phyloP scores from a whole-genome alignment of 2,113 vertebrate genomes.

The Toxotes jaculatrix region DNA sequence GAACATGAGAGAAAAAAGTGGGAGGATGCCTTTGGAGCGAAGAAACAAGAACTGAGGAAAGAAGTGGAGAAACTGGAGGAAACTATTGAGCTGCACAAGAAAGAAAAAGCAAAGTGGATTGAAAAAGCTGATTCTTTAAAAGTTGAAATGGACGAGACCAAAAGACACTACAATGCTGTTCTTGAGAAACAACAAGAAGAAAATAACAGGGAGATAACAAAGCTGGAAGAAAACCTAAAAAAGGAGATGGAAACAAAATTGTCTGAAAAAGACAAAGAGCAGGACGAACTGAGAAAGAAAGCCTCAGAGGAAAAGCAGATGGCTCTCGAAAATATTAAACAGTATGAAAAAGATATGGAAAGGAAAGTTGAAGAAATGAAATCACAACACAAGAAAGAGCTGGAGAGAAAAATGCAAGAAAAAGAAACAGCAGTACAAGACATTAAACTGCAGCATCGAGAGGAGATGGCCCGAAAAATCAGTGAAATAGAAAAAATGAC shows the following conservation, averaged over 20 bases:
- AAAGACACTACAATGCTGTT: conserved; percentile 25
- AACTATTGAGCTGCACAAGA: conserved; percentile 26
- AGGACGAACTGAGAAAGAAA: conserved; percentile 38
- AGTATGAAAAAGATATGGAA: conserved; percentile 31
- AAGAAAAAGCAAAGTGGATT: conserved; percentile 56
- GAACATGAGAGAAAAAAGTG: conserved; percentile 61
- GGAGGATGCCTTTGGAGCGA: conserved; percentile 11
- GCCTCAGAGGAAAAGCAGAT: conserved; percentile 43
- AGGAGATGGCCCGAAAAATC: conserved; percentile 39
- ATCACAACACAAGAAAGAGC: conserved; percentile 35
- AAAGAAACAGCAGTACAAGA: conserved; percentile 33
- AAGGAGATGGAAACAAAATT: conserved; percentile 53
- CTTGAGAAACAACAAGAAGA: conserved; percentile 42
- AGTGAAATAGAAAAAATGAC: conserved; percentile 1
- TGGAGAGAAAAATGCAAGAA: conserved; percentile 20
- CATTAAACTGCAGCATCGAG: conserved; percentile 32
- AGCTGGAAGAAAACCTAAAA: conserved; percentile 45
- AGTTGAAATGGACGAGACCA: conserved; percentile 32
- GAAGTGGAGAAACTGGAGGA: conserved; percentile 25
- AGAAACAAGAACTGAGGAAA: conserved; percentile 42
- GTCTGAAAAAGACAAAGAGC: conserved; percentile 58
- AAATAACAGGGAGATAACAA: conserved; percentile 22
- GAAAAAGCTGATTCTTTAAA: conserved; percentile 30
- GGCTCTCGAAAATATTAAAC: neutral
- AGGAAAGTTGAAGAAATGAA: conserved; percentile 46